A percentile compares a stretch with the other conserved stretches of the same genome.
Conservation (phyloP, 2,113 vertebrate species). For the Centropus unirufus region DNA sequence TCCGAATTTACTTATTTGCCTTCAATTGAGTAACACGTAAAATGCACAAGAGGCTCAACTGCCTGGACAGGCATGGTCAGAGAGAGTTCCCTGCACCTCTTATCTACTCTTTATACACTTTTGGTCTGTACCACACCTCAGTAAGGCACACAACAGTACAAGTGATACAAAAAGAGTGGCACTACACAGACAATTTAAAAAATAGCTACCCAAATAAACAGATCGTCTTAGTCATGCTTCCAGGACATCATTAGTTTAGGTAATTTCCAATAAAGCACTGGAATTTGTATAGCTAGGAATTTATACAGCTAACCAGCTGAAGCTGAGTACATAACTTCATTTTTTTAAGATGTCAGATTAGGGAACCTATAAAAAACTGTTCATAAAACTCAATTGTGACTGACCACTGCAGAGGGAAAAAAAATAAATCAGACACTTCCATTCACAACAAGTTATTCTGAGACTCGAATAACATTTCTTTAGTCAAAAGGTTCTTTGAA, state of each 20-base stretch:
- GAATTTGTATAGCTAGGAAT: not conserved
- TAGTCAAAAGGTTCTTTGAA: not conserved
- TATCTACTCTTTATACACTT: not conserved
- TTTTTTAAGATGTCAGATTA: not conserved
- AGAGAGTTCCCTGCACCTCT: rapidly evolving
- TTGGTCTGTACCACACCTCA: not conserved
- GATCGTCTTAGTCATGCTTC: not conserved
- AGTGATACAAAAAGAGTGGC: not conserved
- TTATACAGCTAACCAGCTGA: not conserved
- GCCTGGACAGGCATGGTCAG: not conserved
- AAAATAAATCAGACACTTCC: not conserved
- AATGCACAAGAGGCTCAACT: not conserved
- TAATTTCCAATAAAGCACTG: not conserved
- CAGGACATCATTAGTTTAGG: rapidly evolving
- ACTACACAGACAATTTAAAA: not conserved
- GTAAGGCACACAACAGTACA: not conserved
- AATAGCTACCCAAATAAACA: not conserved
- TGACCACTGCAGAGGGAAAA: not conserved
- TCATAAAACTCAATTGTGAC: not conserved
- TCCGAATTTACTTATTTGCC: not conserved
- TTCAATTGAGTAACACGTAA: not conserved
- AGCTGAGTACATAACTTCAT: not conserved
- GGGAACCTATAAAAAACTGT: not conserved
- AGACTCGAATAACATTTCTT: not conserved
- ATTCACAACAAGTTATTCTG: not conserved